phyloP scores from a whole-genome alignment of 2,888 invertebrate species.

The Rhynchonema sp. region DNA sequence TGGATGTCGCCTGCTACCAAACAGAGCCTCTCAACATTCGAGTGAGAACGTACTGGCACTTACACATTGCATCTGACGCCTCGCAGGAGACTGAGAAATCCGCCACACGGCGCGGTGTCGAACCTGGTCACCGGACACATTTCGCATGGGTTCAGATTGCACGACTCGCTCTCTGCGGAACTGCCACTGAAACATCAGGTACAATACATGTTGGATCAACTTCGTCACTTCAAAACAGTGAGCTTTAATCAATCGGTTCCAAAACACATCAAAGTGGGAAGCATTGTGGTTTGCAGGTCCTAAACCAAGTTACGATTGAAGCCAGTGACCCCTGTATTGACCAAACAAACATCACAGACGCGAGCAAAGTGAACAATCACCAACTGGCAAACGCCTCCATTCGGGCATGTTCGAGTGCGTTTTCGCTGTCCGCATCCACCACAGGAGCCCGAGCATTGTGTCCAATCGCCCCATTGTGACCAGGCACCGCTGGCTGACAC shows the following conservation, averaged over 20 bases:
- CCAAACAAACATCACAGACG: too few species aligned
- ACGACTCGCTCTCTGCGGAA: constrained; percentile 20
- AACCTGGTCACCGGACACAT: constrained; percentile 18
- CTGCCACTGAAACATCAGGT: constrained; percentile 23
- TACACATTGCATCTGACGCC: constrained; percentile 18
- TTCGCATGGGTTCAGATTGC: constrained; percentile 23
- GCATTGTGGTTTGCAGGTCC: too few species aligned
- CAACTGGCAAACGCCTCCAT: constrained; percentile 19
- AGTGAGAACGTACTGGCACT: constrained; percentile 3
- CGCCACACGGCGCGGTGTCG: constrained; percentile 20
- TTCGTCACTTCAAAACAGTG: too few species aligned
- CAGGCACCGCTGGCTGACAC: constrained; percentile 5
- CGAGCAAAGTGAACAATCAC: too few species aligned
- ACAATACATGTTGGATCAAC: too few species aligned
- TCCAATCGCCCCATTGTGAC: constrained; percentile 20
- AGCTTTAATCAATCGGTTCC: too few species aligned
- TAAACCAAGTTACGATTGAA: too few species aligned
- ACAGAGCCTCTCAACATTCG: too few species aligned
- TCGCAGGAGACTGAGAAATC: constrained; percentile 20
- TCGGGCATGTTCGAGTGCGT: constrained; percentile 16
- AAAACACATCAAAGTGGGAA: too few species aligned
- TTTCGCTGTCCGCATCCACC: constrained; percentile 23
- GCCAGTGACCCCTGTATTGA: too few species aligned
- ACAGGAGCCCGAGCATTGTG: constrained; percentile 21
- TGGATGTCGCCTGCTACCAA: too few species aligned